Percentiles rank a stretch among this genome's conserved stretches.
phyloP scores from a whole-genome alignment of 37 sponge, comb jelly and placozoan species.

The Amphimedon queenslandica region DNA sequence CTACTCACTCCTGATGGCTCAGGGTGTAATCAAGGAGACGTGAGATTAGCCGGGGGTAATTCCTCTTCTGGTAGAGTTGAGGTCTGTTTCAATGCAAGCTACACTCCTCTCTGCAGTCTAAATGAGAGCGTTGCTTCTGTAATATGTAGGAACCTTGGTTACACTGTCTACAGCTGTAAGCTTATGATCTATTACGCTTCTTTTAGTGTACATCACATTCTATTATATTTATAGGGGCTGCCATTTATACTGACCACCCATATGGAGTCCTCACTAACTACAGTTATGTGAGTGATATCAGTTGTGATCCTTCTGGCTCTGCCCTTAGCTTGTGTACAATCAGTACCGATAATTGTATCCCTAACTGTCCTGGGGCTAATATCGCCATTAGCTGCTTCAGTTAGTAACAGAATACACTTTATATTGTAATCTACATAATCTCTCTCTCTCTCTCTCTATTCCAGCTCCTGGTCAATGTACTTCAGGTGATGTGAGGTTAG shows the following conservation, averaged over 20 bases:
- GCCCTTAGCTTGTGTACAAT: background rate
- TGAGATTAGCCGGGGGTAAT: background rate
- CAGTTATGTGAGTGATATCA: background rate
- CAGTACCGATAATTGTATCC: background rate
- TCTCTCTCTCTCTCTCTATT: background rate
- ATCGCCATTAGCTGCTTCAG: background rate
- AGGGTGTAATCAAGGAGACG: background rate
- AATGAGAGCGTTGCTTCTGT: background rate
- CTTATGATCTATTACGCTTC: background rate
- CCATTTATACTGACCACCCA: background rate
- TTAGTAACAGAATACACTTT: background rate
- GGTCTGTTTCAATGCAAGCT: background rate
- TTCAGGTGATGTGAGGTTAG: background rate
- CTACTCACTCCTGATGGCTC: background rate
- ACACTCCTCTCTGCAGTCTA: background rate
- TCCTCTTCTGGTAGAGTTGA: background rate
- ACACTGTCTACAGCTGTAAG: background rate
- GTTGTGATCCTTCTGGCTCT: background rate
- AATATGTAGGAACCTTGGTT: background rate
- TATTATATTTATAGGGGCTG: conserved; percentile 7
- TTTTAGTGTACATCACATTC: background rate
- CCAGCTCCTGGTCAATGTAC: background rate
- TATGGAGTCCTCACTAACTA: background rate
- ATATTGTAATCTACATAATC: background rate
- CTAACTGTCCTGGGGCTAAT: background rate